Percentiles rank a stretch among this genome's conserved stretches.
phyloP scores from a whole-genome alignment of 1,140 invertebrate genomes.

The Drosophila grimshawi region DNA sequence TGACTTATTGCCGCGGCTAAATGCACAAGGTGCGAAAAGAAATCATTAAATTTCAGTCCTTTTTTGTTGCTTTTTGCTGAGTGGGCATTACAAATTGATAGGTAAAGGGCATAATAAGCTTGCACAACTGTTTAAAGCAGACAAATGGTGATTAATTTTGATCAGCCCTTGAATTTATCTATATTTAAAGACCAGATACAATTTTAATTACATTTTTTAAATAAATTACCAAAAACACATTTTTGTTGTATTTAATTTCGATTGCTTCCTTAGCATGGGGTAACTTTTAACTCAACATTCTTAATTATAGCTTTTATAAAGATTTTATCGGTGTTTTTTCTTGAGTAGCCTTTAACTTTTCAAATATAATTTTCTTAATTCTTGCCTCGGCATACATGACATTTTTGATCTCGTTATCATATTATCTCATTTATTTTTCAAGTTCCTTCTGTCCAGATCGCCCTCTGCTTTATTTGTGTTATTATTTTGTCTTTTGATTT shows the following conservation, averaged over 20 bases:
- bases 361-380: background rate
- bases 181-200: too few species aligned
- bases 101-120: too few species aligned
- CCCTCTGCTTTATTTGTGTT: background rate
- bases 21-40: background rate
- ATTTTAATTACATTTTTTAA: background rate
- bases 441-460: background rate
- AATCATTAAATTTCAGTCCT: background rate
- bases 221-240: background rate
- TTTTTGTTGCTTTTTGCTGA: background rate
- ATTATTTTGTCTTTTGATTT: conserved; percentile 22
- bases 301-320: too few species aligned
- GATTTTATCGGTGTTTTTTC: background rate
- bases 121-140: too few species aligned
- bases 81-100: background rate
- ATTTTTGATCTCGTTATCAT: background rate
- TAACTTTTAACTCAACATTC: too few species aligned
- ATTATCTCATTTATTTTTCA: conserved; percentile 13
- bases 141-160: too few species aligned
- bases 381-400: too few species aligned
- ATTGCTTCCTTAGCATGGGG: too few species aligned
- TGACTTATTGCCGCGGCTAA: conserved; percentile 9
- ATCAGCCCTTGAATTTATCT: too few species aligned
- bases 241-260: too few species aligned
- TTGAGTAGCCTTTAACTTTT: background rate